Base-by-base conservation (phyloP, 2,113 vertebrate species). In the Cervus canadensis region DNA sequence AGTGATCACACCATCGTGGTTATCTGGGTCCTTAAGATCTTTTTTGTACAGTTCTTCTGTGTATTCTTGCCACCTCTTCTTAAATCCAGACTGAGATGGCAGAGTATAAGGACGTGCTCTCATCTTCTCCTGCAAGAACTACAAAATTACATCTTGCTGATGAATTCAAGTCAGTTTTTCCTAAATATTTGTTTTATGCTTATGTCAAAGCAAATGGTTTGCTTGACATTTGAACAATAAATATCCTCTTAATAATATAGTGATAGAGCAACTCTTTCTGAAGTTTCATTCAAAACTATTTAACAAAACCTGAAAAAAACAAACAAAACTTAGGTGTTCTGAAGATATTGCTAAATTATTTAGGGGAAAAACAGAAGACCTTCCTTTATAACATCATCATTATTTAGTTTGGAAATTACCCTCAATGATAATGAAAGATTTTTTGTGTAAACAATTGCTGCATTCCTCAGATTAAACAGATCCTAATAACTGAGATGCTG, bases 401-500 rank as follows among this genome's bases (percentile, higher is more conserved):
- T 96, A 88, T 19, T 89, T 81, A 96, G 89, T 0, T 4, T 96
- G n/a, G 36, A 57, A 76, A 94, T 76, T 67, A 94, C 4, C 3
- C 43, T 23, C 6, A 57, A 14, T 79, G 67, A 87, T 67, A n/a
- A 94, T 74, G 36, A n/a, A 97, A 98, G n/a, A 45, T 60, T 93
- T 91, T 91, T 96, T n/a, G 74, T 12, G 26, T 82, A 98, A 97
- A 97, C 84, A 95, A 74, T 96, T 92, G 30, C 74, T 36, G 79
- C 82, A 96, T 86, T 78, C 87, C 91, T 95, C 95, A 97, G 64
- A 97, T 93, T 97, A 95, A 98, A 94, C 33, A 96, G 74, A 94
- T 95, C 50, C 87, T 97, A 95, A 98, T 79, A 92, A 76, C 74
- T 95, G 64, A 95, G 94, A 91, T 98, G 93, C 97, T 96, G 95